Conservation (phyloP, 2,888 invertebrate genomes). For the Tridacna gigas region DNA sequence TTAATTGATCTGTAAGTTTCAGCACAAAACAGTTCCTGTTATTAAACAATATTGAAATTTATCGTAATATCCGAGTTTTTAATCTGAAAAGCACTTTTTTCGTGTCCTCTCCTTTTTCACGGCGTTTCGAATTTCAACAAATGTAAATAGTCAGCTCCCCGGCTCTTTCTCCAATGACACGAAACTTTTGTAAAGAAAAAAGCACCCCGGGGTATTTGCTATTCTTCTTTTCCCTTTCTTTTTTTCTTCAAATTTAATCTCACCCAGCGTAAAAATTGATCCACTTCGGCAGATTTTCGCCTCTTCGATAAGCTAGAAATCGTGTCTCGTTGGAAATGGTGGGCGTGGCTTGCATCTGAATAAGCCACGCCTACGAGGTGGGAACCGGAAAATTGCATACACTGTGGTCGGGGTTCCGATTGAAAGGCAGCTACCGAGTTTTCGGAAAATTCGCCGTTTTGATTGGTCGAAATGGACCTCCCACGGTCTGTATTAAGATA, state of each 20-base stretch:
- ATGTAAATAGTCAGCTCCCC: constrained; percentile 21
- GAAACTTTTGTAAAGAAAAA: constrained; percentile 17
- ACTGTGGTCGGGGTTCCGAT: constrained; percentile 4
- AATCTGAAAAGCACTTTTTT: constrained; percentile 16
- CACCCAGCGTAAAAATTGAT: constrained; percentile 25
- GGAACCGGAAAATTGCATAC: background rate
- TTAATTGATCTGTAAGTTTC: constrained; percentile 14
- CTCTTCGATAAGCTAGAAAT: background rate
- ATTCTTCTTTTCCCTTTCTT: constrained; percentile 8
- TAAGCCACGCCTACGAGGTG: background rate
- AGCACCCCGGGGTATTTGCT: constrained; percentile 29
- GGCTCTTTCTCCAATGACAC: constrained; percentile 23
- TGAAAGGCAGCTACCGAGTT: background rate
- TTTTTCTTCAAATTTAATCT: constrained; percentile 19
- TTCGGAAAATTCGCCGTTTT: background rate
- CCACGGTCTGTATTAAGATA: constrained; percentile 22
- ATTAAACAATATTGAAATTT: constrained; percentile 1
- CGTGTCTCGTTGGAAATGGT: background rate
- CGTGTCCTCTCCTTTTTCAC: background rate
- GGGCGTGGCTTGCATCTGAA: background rate
- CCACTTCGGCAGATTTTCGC: constrained; percentile 2
- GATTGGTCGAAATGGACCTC: constrained; percentile 33
- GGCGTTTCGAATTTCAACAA: constrained; percentile 18
- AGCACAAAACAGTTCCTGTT: constrained; percentile 11
- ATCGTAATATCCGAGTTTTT: background rate